phyloP scores from a whole-genome alignment of 2,888 invertebrate genomes.

The Caradrina clavipalpis region DNA sequence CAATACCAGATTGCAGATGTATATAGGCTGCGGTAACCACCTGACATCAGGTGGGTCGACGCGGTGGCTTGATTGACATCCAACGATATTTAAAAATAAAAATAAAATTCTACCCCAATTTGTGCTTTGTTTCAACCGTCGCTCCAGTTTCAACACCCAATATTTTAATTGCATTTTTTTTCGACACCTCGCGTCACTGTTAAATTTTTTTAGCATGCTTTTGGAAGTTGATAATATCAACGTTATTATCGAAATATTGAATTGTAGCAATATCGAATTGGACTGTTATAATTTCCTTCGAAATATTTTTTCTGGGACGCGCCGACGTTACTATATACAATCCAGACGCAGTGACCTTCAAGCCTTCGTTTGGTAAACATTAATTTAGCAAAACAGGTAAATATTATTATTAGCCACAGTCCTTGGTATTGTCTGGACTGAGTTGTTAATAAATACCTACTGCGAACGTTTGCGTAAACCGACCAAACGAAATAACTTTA shows the following conservation, averaged over 20 bases:
- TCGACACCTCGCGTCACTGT: background rate
- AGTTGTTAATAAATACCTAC: background rate
- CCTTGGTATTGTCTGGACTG: conserved; percentile 6
- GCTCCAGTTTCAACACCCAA: conserved; percentile 2
- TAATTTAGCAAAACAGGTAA: conserved; percentile 9
- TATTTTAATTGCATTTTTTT: conserved; percentile 3
- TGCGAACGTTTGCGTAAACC: background rate
- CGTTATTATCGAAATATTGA: background rate
- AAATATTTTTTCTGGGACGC: background rate
- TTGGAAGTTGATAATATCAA: background rate
- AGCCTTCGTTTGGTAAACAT: background rate
- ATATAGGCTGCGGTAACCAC: too few species aligned
- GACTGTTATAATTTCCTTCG: background rate
- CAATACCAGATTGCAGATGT: too few species aligned
- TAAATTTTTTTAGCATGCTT: background rate
- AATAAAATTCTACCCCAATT: background rate
- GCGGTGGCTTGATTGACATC: too few species aligned
- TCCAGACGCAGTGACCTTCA: background rate
- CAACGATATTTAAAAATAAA: too few species aligned
- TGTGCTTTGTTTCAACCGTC: background rate
- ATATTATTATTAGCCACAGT: conserved; percentile 4
- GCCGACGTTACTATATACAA: background rate
- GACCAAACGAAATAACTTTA: too few species aligned
- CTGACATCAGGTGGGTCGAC: too few species aligned
- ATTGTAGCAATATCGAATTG: background rate